Base-by-base conservation (phyloP, 2,888 invertebrate species). In the Rhabditoides inermis region DNA sequence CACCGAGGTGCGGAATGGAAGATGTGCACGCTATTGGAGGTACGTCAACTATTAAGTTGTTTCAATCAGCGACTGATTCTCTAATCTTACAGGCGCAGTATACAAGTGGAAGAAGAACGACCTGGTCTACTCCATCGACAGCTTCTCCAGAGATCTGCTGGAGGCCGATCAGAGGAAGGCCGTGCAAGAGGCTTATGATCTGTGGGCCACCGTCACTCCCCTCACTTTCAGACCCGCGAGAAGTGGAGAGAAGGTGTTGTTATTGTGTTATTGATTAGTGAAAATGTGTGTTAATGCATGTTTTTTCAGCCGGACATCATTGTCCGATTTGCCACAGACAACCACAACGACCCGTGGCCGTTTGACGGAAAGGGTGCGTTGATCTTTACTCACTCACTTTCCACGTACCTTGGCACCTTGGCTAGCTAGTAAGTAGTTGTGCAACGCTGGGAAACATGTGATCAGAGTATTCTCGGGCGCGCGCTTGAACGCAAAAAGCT, bases 271-370 rank as follows among this genome's bases (percentile, higher is more conserved):
- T 32, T 15, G 15, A 32, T 7, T 32, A 32, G 15, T 15, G 15
- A 32, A 15, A 12, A 32, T 12, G 32, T 32, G 22, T n/a, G 20
- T n/a, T n/a, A 10, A 39, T n/a, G 1, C 20, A 39, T 39, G 40
- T 7, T 39, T n/a, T 10, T n/a, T 2, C 50, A 50, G 23, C 63
- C 63, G 6, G 67, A 67, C 47, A 70, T 68, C 44, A 66, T 64
- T 45, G 56, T 74, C 49, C 61, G 68, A 40, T 74, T 74, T 50
- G 74, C 72, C 12, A 54, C 59, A n/a, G 48, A 57, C 4, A 67
- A 61, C 42, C 74, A 74, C 51, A 70, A 69, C 25, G 73, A 74
- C 50, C 73, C 74, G 2, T 74, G 74, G 74, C 68, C 70, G 6
- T 73, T 72, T 45, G 72, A 73, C 46, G 72, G 73, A 39, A 54